Evolutionary conservation across 2,797 vertebrate species (phyloP).

Genomic region (Nyctalus aviator): DNA sequence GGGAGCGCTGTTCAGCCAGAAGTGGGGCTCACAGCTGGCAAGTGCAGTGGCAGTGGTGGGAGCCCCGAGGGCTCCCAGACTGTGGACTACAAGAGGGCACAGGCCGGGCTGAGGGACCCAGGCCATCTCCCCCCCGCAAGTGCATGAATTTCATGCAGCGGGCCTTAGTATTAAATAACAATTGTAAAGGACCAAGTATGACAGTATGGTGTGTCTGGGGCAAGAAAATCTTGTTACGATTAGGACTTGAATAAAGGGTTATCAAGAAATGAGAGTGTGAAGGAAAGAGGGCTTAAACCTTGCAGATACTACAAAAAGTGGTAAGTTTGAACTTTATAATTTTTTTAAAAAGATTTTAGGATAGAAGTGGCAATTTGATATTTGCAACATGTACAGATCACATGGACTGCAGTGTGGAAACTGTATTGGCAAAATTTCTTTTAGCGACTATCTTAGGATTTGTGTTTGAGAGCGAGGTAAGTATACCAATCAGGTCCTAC

Average conservation of each 20-base stretch:
- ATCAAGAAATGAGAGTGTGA: not conserved
- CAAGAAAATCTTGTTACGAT: not conserved
- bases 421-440: not conserved
- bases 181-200: not conserved
- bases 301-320: not conserved
- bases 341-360: not conserved
- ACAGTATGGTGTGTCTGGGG: not conserved
- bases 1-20: no score
- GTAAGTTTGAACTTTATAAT: not conserved
- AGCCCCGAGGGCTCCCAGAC: no score
- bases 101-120: no score
- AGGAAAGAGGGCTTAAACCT: not conserved
- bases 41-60: no score
- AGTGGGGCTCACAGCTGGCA: no score
- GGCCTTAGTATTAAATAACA: not conserved
- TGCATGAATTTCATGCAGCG: no score
- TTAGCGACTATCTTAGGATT: not conserved
- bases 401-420: not conserved
- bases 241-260: not conserved
- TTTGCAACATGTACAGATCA: not conserved
- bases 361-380: not conserved
- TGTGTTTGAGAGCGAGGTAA: not conserved
- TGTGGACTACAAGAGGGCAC: no score
- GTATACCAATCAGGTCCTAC: not conserved
- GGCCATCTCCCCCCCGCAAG: no score